Evolutionary conservation across 2,888 invertebrate genomes (phyloP).

Genomic region (Diarsia dahlii): DNA sequence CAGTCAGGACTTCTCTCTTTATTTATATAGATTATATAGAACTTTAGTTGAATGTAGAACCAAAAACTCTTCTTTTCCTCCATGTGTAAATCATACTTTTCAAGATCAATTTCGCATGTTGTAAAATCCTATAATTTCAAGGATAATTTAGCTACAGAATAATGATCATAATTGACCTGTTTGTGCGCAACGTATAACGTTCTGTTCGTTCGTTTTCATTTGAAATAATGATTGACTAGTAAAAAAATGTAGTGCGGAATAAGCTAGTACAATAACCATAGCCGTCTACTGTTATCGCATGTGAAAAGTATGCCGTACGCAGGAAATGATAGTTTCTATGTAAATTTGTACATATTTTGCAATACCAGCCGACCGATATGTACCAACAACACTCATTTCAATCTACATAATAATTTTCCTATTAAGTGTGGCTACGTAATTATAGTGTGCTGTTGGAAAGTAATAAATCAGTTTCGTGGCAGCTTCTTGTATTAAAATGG

Average conservation of each 20-base stretch:
- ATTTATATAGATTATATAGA: too few relatives aligned
- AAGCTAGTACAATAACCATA: conserved; percentile 48
- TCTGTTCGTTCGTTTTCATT: conserved; percentile 44
- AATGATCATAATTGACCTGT: conserved; percentile 51
- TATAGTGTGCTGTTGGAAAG: conserved; percentile 33
- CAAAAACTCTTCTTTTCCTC: conserved; percentile 15
- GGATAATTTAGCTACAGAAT: conserved; percentile 36
- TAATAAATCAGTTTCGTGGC: conserved; percentile 30
- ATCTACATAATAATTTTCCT: conserved; percentile 64
- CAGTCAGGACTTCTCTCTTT: too few relatives aligned
- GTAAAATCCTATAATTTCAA: conserved; percentile 43
- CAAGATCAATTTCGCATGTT: conserved; percentile 10
- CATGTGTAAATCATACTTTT: not conserved
- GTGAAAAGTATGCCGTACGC: conserved; percentile 82
- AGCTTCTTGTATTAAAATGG: conserved; percentile 20
- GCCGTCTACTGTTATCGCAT: conserved; percentile 73
- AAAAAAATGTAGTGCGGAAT: conserved; percentile 47
- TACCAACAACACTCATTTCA: conserved; percentile 56
- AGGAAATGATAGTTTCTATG: conserved; percentile 85
- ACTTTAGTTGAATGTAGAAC: too few relatives aligned
- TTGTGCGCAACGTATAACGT: conserved; percentile 41
- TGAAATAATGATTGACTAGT: conserved; percentile 31
- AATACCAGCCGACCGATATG: conserved; percentile 59
- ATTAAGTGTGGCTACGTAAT: conserved; percentile 48
- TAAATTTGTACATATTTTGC: conserved; percentile 75